Percentiles rank a stretch among this genome's conserved stretches.
Evolutionary conservation across 2,797 vertebrate species (phyloP).

Genomic region (Cephalopachus bancanus): DNA sequence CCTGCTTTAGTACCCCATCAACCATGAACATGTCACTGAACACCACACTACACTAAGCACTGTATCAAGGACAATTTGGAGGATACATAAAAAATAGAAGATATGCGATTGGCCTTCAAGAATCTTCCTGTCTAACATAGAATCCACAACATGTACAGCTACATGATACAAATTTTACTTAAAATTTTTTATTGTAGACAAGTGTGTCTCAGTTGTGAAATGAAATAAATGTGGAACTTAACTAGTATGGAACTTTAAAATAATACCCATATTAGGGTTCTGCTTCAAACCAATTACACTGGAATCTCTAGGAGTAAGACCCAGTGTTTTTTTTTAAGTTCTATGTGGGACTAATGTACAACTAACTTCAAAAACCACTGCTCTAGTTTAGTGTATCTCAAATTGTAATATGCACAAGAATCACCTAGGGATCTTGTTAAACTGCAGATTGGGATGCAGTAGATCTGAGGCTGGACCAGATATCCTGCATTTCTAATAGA

Average conservation of each 20-base stretch:
- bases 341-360: neutral
- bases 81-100: neutral
- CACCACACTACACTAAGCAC: neutral
- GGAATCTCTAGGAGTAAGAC: neutral
- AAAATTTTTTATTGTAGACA: slow-evolving; percentile 25
- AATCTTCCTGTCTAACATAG: neutral
- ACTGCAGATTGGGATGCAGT: neutral
- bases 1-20: neutral
- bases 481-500: neutral
- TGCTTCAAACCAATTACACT: neutral
- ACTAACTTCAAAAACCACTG: neutral
- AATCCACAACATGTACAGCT: neutral
- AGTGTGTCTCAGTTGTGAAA: neutral
- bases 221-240: slow-evolving; percentile 1
- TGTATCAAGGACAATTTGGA: neutral
- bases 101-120: neutral
- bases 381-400: neutral
- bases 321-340: neutral
- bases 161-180: neutral
- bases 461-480: neutral
- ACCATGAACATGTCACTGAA: neutral
- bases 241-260: slow-evolving; percentile 30
- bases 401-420: neutral
- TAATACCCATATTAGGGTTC: neutral
- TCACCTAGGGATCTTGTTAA: neutral